Evolutionary conservation across 2,888 invertebrate genomes (phyloP).

Genomic region (Caenorhabditis sp.): DNA sequence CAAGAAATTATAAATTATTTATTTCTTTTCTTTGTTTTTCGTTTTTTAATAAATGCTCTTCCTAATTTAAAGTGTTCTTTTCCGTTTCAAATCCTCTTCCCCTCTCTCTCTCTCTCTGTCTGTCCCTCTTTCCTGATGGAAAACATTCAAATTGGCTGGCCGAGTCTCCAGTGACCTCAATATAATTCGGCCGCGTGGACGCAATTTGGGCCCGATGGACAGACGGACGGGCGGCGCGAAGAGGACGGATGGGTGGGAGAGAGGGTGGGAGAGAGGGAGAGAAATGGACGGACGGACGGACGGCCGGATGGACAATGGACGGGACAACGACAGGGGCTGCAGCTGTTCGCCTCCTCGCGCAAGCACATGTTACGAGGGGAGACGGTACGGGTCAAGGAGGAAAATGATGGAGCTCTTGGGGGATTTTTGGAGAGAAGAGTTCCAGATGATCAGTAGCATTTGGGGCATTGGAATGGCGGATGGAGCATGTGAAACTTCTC

Average conservation of each 20-base stretch:
- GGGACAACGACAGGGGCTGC: too few relatives aligned
- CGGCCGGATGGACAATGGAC: slow-evolving; percentile 9
- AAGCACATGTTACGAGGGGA: neutral
- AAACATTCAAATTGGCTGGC: slow-evolving; percentile 3
- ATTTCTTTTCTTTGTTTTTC: neutral
- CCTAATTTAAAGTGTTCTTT: too few relatives aligned
- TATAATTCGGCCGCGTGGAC: slow-evolving; percentile 9
- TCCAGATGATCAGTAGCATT: too few relatives aligned
- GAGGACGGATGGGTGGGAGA: neutral
- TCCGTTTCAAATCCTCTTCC: neutral
- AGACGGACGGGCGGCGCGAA: neutral
- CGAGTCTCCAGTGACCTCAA: slow-evolving; percentile 18
- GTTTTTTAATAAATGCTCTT: neutral
- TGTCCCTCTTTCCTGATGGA: too few relatives aligned
- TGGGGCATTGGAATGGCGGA: too few relatives aligned
- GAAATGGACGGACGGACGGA: slow-evolving; percentile 2
- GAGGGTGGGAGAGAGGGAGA: neutral
- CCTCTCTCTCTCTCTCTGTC: too few relatives aligned
- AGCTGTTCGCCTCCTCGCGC: slow-evolving; percentile 8
- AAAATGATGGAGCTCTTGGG: too few relatives aligned
- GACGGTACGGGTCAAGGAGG: too few relatives aligned
- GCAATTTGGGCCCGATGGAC: neutral
- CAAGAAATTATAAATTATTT: neutral
- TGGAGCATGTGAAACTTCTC: too few relatives aligned
- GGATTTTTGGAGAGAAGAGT: too few relatives aligned